These are phyloP conservation scores for Athene noctua DNA, from an alignment of 2,113 vertebrate genomes.

Conservation along the genomic window DNA sequence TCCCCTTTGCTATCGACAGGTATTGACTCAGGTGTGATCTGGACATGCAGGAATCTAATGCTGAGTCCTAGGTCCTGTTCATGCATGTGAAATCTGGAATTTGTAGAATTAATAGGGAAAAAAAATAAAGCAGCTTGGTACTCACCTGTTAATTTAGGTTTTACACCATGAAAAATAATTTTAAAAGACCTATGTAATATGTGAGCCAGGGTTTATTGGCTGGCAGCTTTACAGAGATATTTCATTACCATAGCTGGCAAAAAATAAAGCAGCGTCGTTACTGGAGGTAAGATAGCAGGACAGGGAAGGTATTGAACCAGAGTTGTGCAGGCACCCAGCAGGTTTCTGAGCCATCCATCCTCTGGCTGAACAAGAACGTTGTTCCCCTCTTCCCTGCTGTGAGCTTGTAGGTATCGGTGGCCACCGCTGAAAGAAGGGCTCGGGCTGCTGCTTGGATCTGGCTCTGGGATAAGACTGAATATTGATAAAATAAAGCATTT, in stretches of 20 bases:
- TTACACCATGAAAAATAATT: neutral
- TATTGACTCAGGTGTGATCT: neutral
- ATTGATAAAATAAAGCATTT: neutral
- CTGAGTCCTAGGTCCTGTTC: neutral
- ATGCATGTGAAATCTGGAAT: neutral
- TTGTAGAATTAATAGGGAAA: neutral
- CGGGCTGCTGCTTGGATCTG: neutral
- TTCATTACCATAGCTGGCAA: neutral
- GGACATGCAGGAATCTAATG: accelerated
- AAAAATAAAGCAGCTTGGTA: neutral
- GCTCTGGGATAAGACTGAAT: neutral
- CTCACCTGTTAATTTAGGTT: neutral
- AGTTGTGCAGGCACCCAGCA: neutral
- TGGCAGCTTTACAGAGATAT: neutral
- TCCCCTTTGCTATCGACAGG: accelerated
- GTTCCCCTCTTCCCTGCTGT: neutral
- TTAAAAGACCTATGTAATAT: neutral
- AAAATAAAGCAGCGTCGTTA: neutral
- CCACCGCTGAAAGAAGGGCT: neutral
- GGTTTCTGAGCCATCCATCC: neutral
- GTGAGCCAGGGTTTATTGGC: neutral
- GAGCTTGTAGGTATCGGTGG: neutral
- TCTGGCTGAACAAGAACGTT: neutral
- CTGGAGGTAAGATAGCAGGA: neutral
- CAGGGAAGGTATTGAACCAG: neutral